These are phyloP conservation scores for Nemotelus nigrinus DNA, from an alignment of 2,888 invertebrate genomes.

Conservation along the genomic window DNA sequence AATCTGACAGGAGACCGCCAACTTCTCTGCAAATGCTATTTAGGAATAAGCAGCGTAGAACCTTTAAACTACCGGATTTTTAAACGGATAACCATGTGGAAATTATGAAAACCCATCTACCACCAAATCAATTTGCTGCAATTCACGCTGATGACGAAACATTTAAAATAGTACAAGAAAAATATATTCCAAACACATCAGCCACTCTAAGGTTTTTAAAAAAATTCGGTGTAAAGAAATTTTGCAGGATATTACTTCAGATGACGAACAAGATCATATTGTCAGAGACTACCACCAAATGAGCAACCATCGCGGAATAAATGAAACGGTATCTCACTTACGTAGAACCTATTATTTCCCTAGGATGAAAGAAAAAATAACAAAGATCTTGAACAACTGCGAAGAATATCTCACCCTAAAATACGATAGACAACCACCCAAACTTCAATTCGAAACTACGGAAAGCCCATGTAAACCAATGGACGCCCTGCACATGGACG, in stretches of 20 bases:
- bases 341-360: neutral
- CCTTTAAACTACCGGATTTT: slow-evolving; percentile 44
- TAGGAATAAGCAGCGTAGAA: slow-evolving; percentile 50
- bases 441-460: too few relatives aligned
- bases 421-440: too few relatives aligned
- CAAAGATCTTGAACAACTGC: neutral
- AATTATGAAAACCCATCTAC: slow-evolving; percentile 49
- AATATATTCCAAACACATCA: slow-evolving; percentile 32
- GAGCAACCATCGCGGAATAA: slow-evolving; percentile 6
- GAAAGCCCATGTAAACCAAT: too few relatives aligned
- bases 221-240: slow-evolving; percentile 12
- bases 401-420: neutral
- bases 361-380: neutral
- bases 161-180: slow-evolving; percentile 51
- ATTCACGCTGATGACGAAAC: slow-evolving; percentile 50
- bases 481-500: too few relatives aligned
- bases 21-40: slow-evolving; percentile 47
- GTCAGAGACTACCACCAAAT: slow-evolving; percentile 42
- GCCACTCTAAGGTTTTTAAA: slow-evolving; percentile 13
- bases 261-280: slow-evolving; percentile 44
- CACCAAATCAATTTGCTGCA: slow-evolving; percentile 51
- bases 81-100: slow-evolving; percentile 46
- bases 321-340: neutral
- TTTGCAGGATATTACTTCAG: slow-evolving; percentile 27
- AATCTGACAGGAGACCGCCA: slow-evolving; percentile 34